Evolutionary conservation across 2,797 vertebrate genomes (phyloP).

Genomic region (Ceyx erithaca): DNA sequence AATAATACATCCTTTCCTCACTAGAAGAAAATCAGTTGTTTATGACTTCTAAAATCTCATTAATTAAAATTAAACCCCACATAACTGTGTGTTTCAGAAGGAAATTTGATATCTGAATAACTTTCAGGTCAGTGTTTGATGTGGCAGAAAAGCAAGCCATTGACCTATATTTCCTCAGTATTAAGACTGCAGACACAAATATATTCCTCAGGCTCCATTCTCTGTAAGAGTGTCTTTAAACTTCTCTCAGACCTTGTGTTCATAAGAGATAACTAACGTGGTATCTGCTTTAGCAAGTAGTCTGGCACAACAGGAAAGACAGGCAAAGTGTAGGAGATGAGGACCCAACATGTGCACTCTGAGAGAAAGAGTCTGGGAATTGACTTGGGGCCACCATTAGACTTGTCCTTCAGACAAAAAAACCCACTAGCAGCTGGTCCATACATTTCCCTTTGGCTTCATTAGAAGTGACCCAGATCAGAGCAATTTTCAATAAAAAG

Average conservation of each 20-base stretch:
- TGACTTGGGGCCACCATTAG: not conserved
- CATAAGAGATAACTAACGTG: not conserved
- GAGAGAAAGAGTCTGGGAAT: not conserved
- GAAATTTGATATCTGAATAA: not conserved
- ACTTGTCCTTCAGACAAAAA: not conserved
- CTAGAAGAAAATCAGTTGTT: not conserved
- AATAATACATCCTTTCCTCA: not conserved
- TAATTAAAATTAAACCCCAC: not conserved
- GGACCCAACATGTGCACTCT: fast-evolving
- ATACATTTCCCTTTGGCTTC: not conserved
- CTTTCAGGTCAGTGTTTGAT: not conserved
- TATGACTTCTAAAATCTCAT: not conserved
- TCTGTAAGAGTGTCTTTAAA: not conserved
- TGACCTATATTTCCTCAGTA: not conserved
- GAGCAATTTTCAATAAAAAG: not conserved
- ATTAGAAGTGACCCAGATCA: not conserved
- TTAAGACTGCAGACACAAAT: not conserved
- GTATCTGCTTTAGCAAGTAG: not conserved
- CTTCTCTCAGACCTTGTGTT: not conserved
- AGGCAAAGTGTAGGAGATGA: not conserved
- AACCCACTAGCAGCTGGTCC: not conserved
- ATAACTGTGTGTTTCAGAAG: not conserved
- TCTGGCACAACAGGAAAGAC: not conserved
- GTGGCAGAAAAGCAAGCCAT: not conserved
- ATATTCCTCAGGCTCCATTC: not conserved